A percentile compares a stretch with the other conserved stretches of the same genome.
Conservation (phyloP, 2,888 invertebrate genomes). For the Ornithoptera priamus region DNA sequence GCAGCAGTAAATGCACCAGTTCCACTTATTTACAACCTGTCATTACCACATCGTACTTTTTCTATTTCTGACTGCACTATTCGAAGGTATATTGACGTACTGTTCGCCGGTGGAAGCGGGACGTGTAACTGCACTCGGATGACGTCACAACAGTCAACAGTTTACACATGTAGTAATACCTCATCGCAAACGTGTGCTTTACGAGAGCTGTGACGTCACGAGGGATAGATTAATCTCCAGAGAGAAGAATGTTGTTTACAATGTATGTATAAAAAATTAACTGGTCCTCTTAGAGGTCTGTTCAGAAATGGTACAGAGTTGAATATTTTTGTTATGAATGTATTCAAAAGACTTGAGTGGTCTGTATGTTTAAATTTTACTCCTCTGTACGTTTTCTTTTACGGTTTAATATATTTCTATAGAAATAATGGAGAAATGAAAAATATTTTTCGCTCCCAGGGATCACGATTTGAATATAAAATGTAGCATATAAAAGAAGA, state of each 20-base stretch:
- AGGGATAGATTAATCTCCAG: not conserved
- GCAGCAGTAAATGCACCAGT: not conserved
- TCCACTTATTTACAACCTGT: conserved; percentile 4
- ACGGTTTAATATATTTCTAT: too few relatives aligned
- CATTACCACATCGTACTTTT: conserved; percentile 4
- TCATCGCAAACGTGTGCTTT: not conserved
- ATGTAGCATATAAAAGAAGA: not conserved
- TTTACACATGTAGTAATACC: conserved; percentile 4
- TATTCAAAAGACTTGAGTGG: too few relatives aligned
- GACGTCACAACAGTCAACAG: conserved; percentile 18
- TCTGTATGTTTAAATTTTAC: too few relatives aligned
- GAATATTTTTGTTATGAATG: too few relatives aligned
- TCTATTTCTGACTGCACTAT: conserved; percentile 1
- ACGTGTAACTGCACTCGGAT: conserved; percentile 12
- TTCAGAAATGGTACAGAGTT: too few relatives aligned
- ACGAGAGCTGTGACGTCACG: conserved; percentile 3
- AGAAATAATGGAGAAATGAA: not conserved
- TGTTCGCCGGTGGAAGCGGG: not conserved
- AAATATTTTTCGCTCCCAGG: not conserved
- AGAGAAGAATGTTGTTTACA: too few relatives aligned
- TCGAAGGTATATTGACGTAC: not conserved
- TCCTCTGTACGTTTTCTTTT: too few relatives aligned
- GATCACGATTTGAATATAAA: not conserved
- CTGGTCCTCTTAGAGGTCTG: too few relatives aligned
- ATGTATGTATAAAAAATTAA: too few relatives aligned